Evolutionary conservation across 2,113 vertebrate species (phyloP).

Genomic region (Nettapus auritus): DNA sequence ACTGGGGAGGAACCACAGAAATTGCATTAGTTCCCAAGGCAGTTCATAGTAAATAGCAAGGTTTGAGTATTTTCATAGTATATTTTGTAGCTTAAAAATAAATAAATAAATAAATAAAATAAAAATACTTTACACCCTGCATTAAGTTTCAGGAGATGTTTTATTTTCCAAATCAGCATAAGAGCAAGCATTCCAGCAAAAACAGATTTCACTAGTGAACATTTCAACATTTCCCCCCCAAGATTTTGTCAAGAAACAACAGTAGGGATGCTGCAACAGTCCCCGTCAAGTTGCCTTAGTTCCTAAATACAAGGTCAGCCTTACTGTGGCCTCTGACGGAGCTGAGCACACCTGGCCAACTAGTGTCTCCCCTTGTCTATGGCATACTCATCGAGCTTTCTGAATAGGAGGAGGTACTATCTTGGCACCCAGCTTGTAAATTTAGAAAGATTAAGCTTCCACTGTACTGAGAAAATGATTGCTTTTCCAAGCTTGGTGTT

Average conservation of each 20-base stretch:
- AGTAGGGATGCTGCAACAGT: not conserved
- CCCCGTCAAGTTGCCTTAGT: not conserved
- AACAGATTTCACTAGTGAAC: not conserved
- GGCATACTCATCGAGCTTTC: not conserved
- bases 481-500: not conserved
- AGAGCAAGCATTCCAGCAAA: not conserved
- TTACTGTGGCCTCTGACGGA: not conserved
- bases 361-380: not conserved
- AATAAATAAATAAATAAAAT: not conserved
- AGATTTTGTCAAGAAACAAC: not conserved
- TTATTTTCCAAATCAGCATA: not conserved
- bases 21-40: not conserved
- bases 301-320: not conserved
- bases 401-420: not conserved
- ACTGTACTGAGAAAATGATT: not conserved
- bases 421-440: not conserved
- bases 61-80: not conserved
- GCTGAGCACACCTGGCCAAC: not conserved
- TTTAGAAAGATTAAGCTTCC: not conserved
- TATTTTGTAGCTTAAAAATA: not conserved
- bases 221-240: not conserved
- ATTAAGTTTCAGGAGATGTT: not conserved
- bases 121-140: not conserved
- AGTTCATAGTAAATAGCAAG: not conserved
- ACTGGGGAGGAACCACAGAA: not conserved